A percentile compares a stretch with the other conserved stretches of the same genome.
phyloP scores from a whole-genome alignment of 2,113 vertebrate genomes.

The pig (Sus scrofa) region DNA sequence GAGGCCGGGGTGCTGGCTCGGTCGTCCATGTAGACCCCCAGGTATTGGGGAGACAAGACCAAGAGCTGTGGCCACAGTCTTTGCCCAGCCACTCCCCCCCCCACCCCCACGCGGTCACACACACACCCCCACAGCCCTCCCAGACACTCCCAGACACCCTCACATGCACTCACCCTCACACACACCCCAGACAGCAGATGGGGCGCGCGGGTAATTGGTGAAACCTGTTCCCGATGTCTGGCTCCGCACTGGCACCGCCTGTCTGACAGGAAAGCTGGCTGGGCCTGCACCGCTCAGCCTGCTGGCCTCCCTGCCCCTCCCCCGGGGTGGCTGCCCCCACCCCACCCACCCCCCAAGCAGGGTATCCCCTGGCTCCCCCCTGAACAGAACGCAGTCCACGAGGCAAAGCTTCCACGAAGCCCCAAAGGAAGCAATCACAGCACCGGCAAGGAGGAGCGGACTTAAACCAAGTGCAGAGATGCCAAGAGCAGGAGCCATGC shows the following conservation, averaged over 20 bases:
- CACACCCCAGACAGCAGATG: constrained; percentile 85
- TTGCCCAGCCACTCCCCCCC: constrained; percentile 56
- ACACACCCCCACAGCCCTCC: constrained; percentile 75
- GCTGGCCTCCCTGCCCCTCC: constrained; percentile 64
- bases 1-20: neutral
- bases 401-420: neutral
- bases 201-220: constrained; percentile 84
- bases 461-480: neutral
- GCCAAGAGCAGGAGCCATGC: neutral
- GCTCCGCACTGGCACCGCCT: constrained; percentile 78
- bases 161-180: constrained; percentile 82
- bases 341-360: constrained; percentile 65
- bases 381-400: neutral
- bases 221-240: constrained; percentile 85
- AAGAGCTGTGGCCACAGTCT: no score
- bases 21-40: neutral
- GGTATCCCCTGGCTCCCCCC: constrained; percentile 1
- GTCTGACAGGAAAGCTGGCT: constrained; percentile 84
- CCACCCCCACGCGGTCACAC: constrained; percentile 66
- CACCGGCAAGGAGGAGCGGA: neutral
- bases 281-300: constrained; percentile 73
- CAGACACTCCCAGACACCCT: constrained; percentile 81
- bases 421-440: neutral
- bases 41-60: neutral
- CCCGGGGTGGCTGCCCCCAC: constrained; percentile 53